Evolutionary conservation across 2,888 invertebrate genomes (phyloP).

Genomic region (Teleogryllus oceanicus): DNA sequence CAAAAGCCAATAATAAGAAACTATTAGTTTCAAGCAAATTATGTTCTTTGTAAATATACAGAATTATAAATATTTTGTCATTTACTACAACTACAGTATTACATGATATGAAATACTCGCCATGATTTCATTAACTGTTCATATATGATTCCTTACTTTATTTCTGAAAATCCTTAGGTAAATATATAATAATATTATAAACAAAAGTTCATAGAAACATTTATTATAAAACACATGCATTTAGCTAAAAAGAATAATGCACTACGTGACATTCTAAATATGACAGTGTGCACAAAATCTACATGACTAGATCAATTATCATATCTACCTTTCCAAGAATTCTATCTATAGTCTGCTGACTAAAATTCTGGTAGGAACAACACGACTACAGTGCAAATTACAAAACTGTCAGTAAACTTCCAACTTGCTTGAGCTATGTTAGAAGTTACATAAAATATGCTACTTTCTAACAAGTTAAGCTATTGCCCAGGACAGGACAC

Average conservation of each 20-base stretch:
- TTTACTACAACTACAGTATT: too few species aligned
- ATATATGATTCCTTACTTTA: not conserved
- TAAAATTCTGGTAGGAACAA: not conserved
- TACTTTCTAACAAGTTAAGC: not conserved
- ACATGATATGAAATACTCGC: too few species aligned
- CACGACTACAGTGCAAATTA: constrained; percentile 4
- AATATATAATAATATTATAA: not conserved
- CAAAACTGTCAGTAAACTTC: not conserved
- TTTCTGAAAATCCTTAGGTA: not conserved
- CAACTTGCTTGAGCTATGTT: not conserved
- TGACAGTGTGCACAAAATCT: not conserved
- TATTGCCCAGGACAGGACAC: too few species aligned
- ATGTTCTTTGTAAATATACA: too few species aligned
- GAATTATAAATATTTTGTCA: too few species aligned
- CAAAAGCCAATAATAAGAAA: too few species aligned
- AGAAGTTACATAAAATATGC: not conserved
- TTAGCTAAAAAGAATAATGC: not conserved
- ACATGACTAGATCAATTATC: constrained; percentile 1
- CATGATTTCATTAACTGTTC: too few species aligned
- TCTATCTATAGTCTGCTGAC: not conserved
- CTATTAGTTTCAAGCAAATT: too few species aligned
- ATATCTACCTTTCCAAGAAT: not conserved
- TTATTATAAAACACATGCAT: not conserved
- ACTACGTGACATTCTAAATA: not conserved
- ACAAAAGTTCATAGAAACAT: not conserved